Percentiles rank a stretch among this genome's conserved stretches.
Conservation (phyloP, 53 echinoderm and acorn worm species). For the Mesocentrotus franciscanus region DNA sequence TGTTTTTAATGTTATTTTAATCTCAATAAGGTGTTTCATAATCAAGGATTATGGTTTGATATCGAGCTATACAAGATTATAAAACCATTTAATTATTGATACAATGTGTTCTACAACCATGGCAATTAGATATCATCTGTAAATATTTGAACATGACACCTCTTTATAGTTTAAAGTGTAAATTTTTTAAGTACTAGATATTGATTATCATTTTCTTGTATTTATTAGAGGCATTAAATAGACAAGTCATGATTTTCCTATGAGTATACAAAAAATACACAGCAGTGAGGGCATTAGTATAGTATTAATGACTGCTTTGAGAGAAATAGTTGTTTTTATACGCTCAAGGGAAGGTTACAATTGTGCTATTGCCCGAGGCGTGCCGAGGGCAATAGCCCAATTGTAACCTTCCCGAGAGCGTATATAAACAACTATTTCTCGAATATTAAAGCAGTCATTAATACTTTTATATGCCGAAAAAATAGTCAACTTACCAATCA, state of each 20-base stretch:
- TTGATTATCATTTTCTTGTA: background rate
- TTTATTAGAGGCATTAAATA: background rate
- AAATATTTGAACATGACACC: constrained; percentile 26
- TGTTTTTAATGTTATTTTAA: background rate
- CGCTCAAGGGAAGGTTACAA: too few relatives aligned
- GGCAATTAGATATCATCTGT: background rate
- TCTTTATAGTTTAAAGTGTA: constrained; percentile 40
- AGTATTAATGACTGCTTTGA: too few relatives aligned
- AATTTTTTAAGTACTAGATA: background rate
- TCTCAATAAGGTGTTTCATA: background rate
- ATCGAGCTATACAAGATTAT: background rate
- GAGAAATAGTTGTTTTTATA: too few relatives aligned
- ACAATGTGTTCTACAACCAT: background rate
- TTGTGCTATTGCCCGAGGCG: too few relatives aligned
- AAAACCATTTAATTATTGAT: constrained; percentile 20
- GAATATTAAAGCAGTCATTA: too few relatives aligned
- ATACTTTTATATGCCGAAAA: too few relatives aligned
- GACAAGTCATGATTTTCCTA: constrained; percentile 10
- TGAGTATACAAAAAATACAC: too few relatives aligned
- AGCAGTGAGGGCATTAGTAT: too few relatives aligned
- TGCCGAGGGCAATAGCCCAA: too few relatives aligned
- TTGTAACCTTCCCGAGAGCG: too few relatives aligned
- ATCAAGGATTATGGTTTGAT: background rate
- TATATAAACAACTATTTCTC: too few relatives aligned
- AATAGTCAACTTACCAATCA: too few relatives aligned